Evolutionary conservation across 2,113 vertebrate genomes (phyloP).

Genomic region (Hylia prasina): DNA sequence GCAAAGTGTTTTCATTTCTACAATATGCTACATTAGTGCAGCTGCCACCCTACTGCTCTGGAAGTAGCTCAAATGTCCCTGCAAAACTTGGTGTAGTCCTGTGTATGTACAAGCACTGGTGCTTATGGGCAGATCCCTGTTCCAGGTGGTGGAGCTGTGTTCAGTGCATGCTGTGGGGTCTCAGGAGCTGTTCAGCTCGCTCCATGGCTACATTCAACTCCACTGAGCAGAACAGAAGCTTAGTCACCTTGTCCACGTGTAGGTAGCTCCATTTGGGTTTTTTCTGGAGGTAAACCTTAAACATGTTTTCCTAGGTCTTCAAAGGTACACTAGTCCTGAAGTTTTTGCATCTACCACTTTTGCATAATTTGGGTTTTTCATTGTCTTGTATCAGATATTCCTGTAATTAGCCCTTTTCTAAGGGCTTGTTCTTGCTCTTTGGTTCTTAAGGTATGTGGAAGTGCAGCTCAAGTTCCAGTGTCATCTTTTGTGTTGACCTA

Average conservation of each 20-base stretch:
- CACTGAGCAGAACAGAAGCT: neutral
- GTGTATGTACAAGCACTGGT: accelerated
- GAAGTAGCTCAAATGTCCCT: neutral
- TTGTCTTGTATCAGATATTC: neutral
- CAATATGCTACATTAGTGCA: neutral
- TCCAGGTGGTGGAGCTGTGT: neutral
- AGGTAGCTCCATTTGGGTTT: neutral
- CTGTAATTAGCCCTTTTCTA: neutral
- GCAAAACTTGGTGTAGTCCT: neutral
- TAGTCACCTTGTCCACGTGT: neutral
- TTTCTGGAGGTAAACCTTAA: neutral
- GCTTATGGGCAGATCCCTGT: neutral
- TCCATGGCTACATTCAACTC: neutral
- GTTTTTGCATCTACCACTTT: neutral
- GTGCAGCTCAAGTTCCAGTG: neutral
- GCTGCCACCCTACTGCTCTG: neutral
- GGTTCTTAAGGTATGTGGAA: neutral
- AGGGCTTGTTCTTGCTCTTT: neutral
- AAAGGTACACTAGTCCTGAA: neutral
- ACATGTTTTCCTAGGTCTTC: neutral
- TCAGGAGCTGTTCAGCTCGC: neutral
- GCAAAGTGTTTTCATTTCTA: neutral
- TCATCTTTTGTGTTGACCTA: neutral
- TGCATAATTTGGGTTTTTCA: neutral
- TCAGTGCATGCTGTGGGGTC: neutral